These are phyloP conservation scores for Azorinus chamasolen DNA, from an alignment of 2,888 invertebrate genomes.

Conservation along the genomic window DNA sequence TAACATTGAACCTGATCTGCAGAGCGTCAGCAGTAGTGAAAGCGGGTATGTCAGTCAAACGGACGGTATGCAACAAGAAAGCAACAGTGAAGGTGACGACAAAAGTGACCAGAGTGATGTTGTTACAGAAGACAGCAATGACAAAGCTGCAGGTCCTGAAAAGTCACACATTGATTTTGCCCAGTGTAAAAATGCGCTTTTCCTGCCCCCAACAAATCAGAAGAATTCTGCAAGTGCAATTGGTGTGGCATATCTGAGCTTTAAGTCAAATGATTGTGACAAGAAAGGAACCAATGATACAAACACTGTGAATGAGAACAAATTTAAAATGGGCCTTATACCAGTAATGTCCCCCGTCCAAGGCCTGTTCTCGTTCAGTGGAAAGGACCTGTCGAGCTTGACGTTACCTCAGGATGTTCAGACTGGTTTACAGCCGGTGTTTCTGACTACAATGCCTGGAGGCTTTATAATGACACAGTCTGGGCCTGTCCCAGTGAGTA, in stretches of 20 bases:
- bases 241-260: constrained; percentile 67
- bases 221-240: constrained; percentile 45
- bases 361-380: constrained; percentile 32
- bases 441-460: constrained; percentile 62
- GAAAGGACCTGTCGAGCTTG: constrained; percentile 30
- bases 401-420: constrained; percentile 24
- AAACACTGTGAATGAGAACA: constrained; percentile 18
- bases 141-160: background rate
- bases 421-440: constrained; percentile 51
- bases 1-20: constrained; percentile 66
- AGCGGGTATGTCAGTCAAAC: constrained; percentile 69
- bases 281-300: constrained; percentile 23
- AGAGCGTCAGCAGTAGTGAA: constrained; percentile 70
- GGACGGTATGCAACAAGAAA: constrained; percentile 16
- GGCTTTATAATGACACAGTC: constrained; percentile 55
- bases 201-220: constrained; percentile 46
- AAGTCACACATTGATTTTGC: background rate
- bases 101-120: background rate
- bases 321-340: constrained; percentile 67
- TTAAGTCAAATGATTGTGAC: constrained; percentile 25
- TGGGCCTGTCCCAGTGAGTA: constrained; percentile 42
- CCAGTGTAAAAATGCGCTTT: constrained; percentile 34
- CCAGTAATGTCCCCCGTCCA: constrained; percentile 66
- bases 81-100: constrained; percentile 26
- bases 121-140: constrained; percentile 1